Evolutionary conservation across 92 coral and sea anemone genomes (phyloP), one percentile per base, ranked within the genome.

Genomic region (Muricea muricata): DNA sequence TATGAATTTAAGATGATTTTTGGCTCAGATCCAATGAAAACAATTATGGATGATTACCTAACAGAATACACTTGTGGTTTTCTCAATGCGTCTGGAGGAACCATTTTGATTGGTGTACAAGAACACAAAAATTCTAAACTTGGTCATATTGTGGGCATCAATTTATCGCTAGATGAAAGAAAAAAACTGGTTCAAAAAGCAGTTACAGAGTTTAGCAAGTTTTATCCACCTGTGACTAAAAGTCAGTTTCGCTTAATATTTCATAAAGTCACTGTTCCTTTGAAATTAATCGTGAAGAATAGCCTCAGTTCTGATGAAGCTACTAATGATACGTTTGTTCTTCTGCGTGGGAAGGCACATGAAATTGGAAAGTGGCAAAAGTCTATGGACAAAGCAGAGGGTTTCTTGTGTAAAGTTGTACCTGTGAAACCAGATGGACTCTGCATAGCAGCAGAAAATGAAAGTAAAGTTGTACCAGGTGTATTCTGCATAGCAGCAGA

Each of bases 141-240:
- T 15, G 93, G 97, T 48, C 78, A 81, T 60, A 86, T 75, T 46
- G 86, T 87, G 18, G 97, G 93, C 18, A 74, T 93, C 9, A 84
- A 87, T 21, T 35, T 93, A 58, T 63, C 89, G 3, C 39, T 10
- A 10, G 67, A 73, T 34, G 92, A 90, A 54, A 82, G 97, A 7
- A 73, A 41, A 57, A 74, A 46, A 55, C 76, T 93, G 7, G 65
- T 68, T 11, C 37, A 66, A 21, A 90, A 47, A 71, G 73, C 63
- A 50, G 73, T 76, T 34, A 66, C 78, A 60, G 78, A 47, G 47
- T 78, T 93, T 67, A 52, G 85, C 61, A 88, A 88, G 48, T 88
- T 90, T 35, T 93, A 87, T 88, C 97, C 97, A 24, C 89, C 92
- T 1, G 97, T 93, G 10, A 83, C 90, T 55, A 90, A 88, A 12